Evolutionary conservation across 2,113 vertebrate species (phyloP).

Genomic region (Rhinolophus ferrumequinum): DNA sequence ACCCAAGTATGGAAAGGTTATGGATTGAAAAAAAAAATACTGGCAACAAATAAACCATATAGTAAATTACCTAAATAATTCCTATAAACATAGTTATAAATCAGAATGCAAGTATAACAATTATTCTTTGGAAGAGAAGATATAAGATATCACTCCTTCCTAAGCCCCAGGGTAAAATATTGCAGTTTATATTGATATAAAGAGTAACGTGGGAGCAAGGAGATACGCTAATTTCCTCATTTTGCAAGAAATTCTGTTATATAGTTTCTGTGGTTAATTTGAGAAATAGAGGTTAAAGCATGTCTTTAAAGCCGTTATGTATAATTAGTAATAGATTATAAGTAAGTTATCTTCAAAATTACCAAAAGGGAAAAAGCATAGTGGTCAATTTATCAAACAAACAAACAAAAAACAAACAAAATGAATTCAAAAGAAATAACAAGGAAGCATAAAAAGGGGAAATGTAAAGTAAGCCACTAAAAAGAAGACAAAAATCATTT

Average conservation of each 20-base stretch:
- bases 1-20: neutral
- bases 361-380: constrained; percentile 57
- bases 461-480: neutral
- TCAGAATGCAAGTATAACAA: constrained; percentile 17
- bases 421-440: constrained; percentile 45
- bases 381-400: constrained; percentile 43
- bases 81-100: constrained; percentile 45
- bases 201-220: constrained; percentile 52
- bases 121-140: constrained; percentile 58
- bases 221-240: constrained; percentile 64
- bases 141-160: neutral
- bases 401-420: neutral
- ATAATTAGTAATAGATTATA: constrained; percentile 75
- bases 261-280: constrained; percentile 68
- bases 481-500: constrained; percentile 27
- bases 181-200: constrained; percentile 52
- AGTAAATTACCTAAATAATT: constrained; percentile 47
- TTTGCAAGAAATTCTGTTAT: constrained; percentile 60
- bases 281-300: constrained; percentile 71
- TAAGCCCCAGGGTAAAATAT: constrained; percentile 48
- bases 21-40: neutral
- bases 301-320: constrained; percentile 67
- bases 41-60: neutral
- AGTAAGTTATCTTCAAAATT: constrained; percentile 74
- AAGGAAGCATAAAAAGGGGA: neutral